Evolutionary conservation across 2,888 invertebrate genomes (phyloP).

Genomic region (Dryadula phaetusa): DNA sequence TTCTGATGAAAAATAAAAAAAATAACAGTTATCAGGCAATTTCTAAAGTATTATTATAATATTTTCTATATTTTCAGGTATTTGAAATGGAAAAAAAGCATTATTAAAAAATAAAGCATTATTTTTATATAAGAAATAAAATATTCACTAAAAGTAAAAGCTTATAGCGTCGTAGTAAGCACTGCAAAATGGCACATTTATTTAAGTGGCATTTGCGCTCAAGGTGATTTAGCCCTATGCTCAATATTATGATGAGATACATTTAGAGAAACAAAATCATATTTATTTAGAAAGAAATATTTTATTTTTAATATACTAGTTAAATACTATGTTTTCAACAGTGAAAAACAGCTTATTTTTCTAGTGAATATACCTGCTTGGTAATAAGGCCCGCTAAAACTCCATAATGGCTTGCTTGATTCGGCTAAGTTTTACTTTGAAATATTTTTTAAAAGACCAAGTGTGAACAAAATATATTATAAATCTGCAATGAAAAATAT

Average conservation of each 20-base stretch:
- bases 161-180: constrained; percentile 15
- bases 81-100: neutral
- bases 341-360: too few species aligned
- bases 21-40: neutral
- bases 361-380: too few species aligned
- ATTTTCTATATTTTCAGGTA: neutral
- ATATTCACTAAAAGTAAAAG: constrained; percentile 25
- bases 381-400: too few species aligned
- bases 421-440: too few species aligned
- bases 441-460: too few species aligned
- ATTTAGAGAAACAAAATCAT: constrained; percentile 5
- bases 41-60: neutral
- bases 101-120: neutral
- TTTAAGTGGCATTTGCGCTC: constrained; percentile 24
- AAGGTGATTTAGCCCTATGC: constrained; percentile 15
- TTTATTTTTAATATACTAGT: neutral
- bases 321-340: neutral
- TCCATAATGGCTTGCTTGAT: too few species aligned
- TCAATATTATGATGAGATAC: constrained; percentile 14
- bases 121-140: constrained; percentile 9
- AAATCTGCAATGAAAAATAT: too few species aligned
- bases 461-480: too few species aligned
- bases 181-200: constrained; percentile 24
- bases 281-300: neutral
- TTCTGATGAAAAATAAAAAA: too few species aligned